Evolutionary conservation across 1,140 invertebrate genomes (phyloP).

Genomic region (Lamellibrachia luymesi): DNA sequence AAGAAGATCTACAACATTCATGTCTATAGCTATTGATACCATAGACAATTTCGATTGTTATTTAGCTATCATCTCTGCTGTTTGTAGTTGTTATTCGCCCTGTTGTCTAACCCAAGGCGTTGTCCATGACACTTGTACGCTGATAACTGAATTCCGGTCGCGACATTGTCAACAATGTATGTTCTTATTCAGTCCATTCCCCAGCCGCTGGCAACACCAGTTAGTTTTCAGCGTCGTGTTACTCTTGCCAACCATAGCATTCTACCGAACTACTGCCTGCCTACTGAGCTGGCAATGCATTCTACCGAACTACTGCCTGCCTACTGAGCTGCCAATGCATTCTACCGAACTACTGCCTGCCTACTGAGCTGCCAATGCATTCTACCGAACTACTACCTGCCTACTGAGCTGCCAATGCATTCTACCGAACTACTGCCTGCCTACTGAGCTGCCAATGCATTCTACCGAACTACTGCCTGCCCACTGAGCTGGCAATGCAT

Average conservation of each 20-base stretch:
- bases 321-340: too few relatives aligned
- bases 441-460: too few relatives aligned
- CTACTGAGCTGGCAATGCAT: not conserved
- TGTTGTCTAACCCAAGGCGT: not conserved
- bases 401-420: too few relatives aligned
- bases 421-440: too few relatives aligned
- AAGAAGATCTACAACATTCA: too few relatives aligned
- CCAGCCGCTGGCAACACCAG: not conserved
- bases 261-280: not conserved
- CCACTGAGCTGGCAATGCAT: too few relatives aligned
- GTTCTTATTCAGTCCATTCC: not conserved
- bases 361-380: too few relatives aligned
- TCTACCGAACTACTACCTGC: not conserved
- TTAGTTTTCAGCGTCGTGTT: not conserved
- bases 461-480: too few relatives aligned
- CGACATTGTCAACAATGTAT: not conserved
- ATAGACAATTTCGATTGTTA: not conserved
- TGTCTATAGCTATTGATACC: too few relatives aligned
- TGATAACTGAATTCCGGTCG: not conserved
- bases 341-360: not conserved
- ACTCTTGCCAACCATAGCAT: not conserved
- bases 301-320: not conserved
- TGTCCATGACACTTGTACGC: not conserved
- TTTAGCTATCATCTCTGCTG: not conserved
- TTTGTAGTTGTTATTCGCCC: not conserved